A percentile compares a stretch with the other conserved stretches of the same genome.
Conservation (phyloP, 2,797 vertebrate genomes). For the Phrynocephalus forsythii region DNA sequence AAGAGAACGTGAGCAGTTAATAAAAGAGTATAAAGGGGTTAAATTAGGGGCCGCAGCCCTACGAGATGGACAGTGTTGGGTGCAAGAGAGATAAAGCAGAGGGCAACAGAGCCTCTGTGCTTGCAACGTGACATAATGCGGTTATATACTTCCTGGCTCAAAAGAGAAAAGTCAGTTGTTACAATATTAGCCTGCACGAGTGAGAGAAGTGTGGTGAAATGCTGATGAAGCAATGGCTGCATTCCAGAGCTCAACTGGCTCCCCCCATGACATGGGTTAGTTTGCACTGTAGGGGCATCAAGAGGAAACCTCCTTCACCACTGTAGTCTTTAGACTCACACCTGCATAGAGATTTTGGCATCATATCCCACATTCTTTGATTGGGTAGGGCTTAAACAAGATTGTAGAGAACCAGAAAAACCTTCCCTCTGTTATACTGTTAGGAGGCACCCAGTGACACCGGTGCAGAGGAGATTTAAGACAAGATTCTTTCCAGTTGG, state of each 20-base stretch:
- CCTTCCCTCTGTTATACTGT: too few species aligned
- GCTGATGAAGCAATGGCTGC: too few species aligned
- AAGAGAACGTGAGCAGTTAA: too few species aligned
- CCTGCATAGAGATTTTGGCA: not conserved
- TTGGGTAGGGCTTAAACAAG: too few species aligned
- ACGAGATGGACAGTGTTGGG: not conserved
- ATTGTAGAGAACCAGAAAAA: too few species aligned
- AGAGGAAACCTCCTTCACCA: too few species aligned
- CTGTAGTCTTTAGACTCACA: not conserved
- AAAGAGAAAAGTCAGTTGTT: not conserved
- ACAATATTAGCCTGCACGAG: not conserved
- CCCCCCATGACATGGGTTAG: too few species aligned
- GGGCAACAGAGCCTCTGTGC: not conserved
- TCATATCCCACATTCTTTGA: too few species aligned
- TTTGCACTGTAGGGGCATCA: not conserved
- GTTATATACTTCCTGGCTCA: not conserved
- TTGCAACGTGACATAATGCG: not conserved
- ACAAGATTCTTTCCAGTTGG: too few species aligned
- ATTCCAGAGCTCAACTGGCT: not conserved
- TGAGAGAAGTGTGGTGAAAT: not conserved
- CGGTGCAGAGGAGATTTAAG: too few species aligned
- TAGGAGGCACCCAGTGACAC: too few species aligned
- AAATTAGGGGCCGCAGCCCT: not conserved
- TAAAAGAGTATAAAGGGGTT: too few species aligned
- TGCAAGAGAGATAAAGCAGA: not conserved